A percentile compares a stretch with the other conserved stretches of the same genome.
phyloP scores from a whole-genome alignment of 2,113 vertebrate species.

The Larimichthys crocea region DNA sequence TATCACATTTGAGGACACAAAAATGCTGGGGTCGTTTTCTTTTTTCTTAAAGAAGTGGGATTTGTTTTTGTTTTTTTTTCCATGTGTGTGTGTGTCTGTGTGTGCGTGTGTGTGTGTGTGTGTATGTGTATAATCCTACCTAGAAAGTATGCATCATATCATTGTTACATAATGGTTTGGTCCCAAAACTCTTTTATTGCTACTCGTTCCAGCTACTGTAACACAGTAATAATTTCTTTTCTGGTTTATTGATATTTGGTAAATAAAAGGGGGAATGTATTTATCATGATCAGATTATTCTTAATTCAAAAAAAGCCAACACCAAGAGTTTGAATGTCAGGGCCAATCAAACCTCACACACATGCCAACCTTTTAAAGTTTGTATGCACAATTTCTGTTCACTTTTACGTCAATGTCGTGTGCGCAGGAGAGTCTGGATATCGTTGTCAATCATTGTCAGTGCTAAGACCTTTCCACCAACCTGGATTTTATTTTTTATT shows the following conservation, averaged over 20 bases:
- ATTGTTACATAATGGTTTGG: slow-evolving; percentile 50
- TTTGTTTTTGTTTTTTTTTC: slow-evolving; percentile 18
- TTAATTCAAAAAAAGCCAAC: slow-evolving; percentile 59
- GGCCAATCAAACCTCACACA: slow-evolving; percentile 63
- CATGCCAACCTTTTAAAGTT: slow-evolving; percentile 66
- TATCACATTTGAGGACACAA: slow-evolving; percentile 46
- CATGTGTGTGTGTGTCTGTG: no score
- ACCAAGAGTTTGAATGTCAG: slow-evolving; percentile 68
- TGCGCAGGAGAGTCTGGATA: slow-evolving; percentile 52
- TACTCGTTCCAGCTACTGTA: slow-evolving; percentile 51
- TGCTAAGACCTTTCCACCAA: slow-evolving; percentile 39
- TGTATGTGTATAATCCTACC: slow-evolving; percentile 35
- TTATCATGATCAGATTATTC: slow-evolving; percentile 47
- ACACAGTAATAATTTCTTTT: slow-evolving; percentile 45
- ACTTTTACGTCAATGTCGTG: slow-evolving; percentile 56
- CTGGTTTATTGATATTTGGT: slow-evolving; percentile 46
- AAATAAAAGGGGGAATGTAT: slow-evolving; percentile 61
- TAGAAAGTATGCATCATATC: slow-evolving; percentile 52
- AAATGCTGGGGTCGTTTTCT: slow-evolving; percentile 48
- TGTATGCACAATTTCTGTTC: slow-evolving; percentile 57
- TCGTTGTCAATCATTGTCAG: slow-evolving; percentile 57
- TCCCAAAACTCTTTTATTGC: slow-evolving; percentile 29
- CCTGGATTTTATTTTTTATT: slow-evolving; percentile 52
- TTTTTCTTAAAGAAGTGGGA: slow-evolving; percentile 28
- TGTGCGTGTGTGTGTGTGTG: no score